These are phyloP conservation scores for Dipodomys ordii DNA, from an alignment of 2,113 vertebrate genomes.

Conservation along the genomic window DNA sequence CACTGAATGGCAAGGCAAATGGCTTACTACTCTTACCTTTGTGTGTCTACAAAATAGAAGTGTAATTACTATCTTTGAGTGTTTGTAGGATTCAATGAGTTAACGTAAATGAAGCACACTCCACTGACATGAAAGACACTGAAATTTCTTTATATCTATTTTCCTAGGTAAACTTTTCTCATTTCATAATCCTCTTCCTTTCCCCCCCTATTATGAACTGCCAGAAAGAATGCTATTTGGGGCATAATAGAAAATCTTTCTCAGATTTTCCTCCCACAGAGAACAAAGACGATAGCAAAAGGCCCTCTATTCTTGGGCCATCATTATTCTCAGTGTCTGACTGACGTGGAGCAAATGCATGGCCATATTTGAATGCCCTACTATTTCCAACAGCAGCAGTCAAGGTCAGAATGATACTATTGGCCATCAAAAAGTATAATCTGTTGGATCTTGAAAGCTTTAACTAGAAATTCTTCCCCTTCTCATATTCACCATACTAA, in stretches of 20 bases:
- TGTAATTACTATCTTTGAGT: neutral
- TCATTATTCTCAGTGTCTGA: constrained; percentile 77
- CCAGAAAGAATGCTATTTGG: constrained; percentile 73
- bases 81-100: constrained; percentile 44
- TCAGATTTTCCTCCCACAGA: constrained; percentile 81
- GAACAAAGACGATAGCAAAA: constrained; percentile 79
- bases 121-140: neutral
- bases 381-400: constrained; percentile 75
- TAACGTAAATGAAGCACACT: neutral
- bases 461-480: constrained; percentile 73
- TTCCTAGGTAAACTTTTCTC: constrained; percentile 70
- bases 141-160: constrained; percentile 48
- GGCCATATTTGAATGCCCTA: constrained; percentile 78
- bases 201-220: constrained; percentile 62
- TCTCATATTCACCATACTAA: constrained; percentile 73
- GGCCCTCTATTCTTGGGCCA: constrained; percentile 73
- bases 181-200: constrained; percentile 71
- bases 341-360: constrained; percentile 69
- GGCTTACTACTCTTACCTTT: neutral
- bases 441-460: constrained; percentile 82
- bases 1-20: neutral
- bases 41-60: constrained; percentile 33
- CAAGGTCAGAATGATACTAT: constrained; percentile 77
- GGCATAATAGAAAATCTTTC: constrained; percentile 80
- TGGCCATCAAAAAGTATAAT: constrained; percentile 82